Evolutionary conservation across 1,140 invertebrate genomes (phyloP), one percentile per base, ranked within the genome.

Genomic region (Trichonephila clavata): DNA sequence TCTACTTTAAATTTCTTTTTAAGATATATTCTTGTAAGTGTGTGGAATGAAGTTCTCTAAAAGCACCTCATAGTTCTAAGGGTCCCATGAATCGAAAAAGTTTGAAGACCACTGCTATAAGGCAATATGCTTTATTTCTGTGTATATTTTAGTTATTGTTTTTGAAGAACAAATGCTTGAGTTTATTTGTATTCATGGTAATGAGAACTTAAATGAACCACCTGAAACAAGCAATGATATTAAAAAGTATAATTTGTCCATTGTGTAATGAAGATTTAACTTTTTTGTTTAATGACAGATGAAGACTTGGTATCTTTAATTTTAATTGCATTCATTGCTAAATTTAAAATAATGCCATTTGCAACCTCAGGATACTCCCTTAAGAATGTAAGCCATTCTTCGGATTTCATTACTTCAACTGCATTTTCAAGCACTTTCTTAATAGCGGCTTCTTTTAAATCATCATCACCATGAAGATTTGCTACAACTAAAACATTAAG

Each of bases 361-460:
- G 92, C 92, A n/a, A 93, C 14, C 63, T 88, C 84, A 8, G 92
- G 27, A 57, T 93, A 87, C 20, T 93, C 84, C 21, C 86, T 86
- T 39, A 93, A 84, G 63, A 93, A 93, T 18, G 24, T 4, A 13
- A 93, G 68, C 92, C 92, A 93, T 39, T 93, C 92, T 5, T 71
- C 65, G n/a, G 84, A 60, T 61, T 81, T 93, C 84, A 93, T 87
- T 14, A 93, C 84, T 16, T 87, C 18, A 1, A 93, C 20, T 14
- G 92, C 92, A 80, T 93, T 93, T 24, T 63, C 68, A 61, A 87
- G 84, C 16, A 93, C 57, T n/a, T 20, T 43, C 63, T 87, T 24
- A 10, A 87, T 50, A 2, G 92, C 84, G 27, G 92, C 92, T 39
- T 87, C 21, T 81, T 80, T 93, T 24, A 93, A 65, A n/a, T 71